phyloP scores from a whole-genome alignment of 2,888 invertebrate species.

The Diarsia dahlii region DNA sequence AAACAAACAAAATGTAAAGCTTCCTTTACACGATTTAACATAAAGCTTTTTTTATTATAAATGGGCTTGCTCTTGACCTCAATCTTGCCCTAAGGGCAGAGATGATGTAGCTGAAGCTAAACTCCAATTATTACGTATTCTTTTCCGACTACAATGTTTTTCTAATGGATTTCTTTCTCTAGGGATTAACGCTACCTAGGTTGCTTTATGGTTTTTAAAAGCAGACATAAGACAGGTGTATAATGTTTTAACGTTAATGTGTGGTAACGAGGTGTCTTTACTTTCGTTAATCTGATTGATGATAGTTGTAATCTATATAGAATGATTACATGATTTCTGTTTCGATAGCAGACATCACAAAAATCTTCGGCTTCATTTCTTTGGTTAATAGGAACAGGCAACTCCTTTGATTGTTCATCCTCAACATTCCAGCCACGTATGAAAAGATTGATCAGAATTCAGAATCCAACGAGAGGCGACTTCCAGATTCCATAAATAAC shows the following conservation, averaged over 20 bases:
- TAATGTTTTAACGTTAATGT: not conserved
- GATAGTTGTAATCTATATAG: not conserved
- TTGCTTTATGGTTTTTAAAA: not conserved
- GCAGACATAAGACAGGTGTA: not conserved
- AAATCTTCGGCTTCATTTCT: not conserved
- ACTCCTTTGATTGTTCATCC: not conserved
- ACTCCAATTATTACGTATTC: constrained; percentile 6
- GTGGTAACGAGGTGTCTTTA: not conserved
- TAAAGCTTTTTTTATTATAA: no score
- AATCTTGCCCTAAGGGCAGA: no score
- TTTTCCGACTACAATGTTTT: constrained; percentile 17
- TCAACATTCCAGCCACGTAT: no score
- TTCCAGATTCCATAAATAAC: constrained; percentile 3
- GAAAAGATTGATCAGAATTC: not conserved
- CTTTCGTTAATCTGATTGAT: constrained; percentile 2
- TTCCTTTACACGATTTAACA: not conserved
- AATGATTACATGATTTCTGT: not conserved
- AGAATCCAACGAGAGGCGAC: not conserved
- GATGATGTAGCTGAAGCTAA: not conserved
- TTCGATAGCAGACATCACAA: not conserved
- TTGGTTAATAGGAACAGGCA: not conserved
- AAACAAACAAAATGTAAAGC: not conserved
- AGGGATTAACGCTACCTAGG: constrained; percentile 9
- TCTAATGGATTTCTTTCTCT: constrained; percentile 32
- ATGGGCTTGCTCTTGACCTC: no score